These are phyloP conservation scores for Ascidia mentula DNA, from an alignment of 23 tunicate genomes.

Conservation along the genomic window DNA sequence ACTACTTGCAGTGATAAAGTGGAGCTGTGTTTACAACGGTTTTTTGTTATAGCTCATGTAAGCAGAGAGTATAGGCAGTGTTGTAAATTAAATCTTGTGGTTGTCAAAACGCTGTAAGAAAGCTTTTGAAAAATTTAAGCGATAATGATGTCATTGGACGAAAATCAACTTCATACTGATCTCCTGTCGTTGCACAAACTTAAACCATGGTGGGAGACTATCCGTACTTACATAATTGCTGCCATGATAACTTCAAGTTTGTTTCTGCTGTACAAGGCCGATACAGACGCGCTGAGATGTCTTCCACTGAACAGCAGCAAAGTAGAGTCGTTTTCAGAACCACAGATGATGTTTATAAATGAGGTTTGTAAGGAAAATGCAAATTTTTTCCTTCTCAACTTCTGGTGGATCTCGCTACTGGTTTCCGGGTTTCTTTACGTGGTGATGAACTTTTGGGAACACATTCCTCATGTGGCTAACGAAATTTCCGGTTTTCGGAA, in stretches of 20 bases:
- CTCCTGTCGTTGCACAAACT: neutral
- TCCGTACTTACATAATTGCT: neutral
- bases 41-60: too few relatives aligned
- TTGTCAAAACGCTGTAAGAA: too few relatives aligned
- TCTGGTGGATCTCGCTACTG: neutral
- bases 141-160: neutral
- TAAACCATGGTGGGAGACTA: constrained; percentile 2
- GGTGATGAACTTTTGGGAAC: neutral
- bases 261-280: neutral
- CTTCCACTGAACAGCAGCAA: neutral
- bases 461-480: neutral
- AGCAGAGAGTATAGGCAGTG: too few relatives aligned
- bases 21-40: too few relatives aligned
- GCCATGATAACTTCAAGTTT: neutral
- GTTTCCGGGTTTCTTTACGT: neutral
- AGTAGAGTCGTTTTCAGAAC: neutral
- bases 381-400: neutral
- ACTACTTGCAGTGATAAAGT: too few relatives aligned
- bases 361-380: neutral
- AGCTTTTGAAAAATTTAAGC: too few relatives aligned
- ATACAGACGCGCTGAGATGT: neutral
- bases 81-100: too few relatives aligned
- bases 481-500: neutral
- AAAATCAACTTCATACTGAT: neutral
- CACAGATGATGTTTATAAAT: neutral